Evolutionary conservation across 2,888 invertebrate species (phyloP).

Genomic region (Autographa gamma): DNA sequence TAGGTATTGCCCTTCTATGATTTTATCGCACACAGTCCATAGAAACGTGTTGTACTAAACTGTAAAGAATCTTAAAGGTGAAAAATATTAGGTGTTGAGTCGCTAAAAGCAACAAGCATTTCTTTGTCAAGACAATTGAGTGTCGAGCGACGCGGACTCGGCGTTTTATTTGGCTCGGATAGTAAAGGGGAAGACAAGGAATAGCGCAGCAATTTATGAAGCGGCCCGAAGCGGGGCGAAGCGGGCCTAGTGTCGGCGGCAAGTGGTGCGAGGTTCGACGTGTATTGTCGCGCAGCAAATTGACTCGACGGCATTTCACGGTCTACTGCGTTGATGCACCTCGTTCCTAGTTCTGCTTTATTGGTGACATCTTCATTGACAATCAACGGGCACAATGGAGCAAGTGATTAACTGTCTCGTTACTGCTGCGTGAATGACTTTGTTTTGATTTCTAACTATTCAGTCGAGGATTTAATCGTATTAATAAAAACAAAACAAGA

Average conservation of each 20-base stretch:
- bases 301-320: slow-evolving; percentile 83
- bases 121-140: slow-evolving; percentile 56
- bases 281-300: slow-evolving; percentile 80
- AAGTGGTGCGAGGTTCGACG: slow-evolving; percentile 62
- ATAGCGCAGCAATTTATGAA: slow-evolving; percentile 77
- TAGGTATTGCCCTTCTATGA: neutral
- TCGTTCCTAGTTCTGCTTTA: slow-evolving; percentile 70
- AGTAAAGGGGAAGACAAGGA: slow-evolving; percentile 69
- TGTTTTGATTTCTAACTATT: slow-evolving; percentile 20
- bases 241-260: slow-evolving; percentile 71
- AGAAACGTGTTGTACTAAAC: neutral
- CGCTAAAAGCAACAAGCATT: slow-evolving; percentile 52
- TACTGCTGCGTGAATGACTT: slow-evolving; percentile 38
- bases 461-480: slow-evolving; percentile 13
- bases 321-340: slow-evolving; percentile 79
- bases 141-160: slow-evolving; percentile 43
- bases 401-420: slow-evolving; percentile 52
- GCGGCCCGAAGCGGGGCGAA: slow-evolving; percentile 55
- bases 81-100: slow-evolving; percentile 45
- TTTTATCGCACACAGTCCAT: neutral
- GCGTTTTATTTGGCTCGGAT: slow-evolving; percentile 72
- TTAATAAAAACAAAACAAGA: slow-evolving; percentile 35
- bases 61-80: slow-evolving; percentile 16
- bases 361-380: slow-evolving; percentile 67
- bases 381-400: slow-evolving; percentile 53